These are phyloP conservation scores for Dasysyrphus tricinctus DNA, from an alignment of 2,888 invertebrate genomes.

Conservation along the genomic window DNA sequence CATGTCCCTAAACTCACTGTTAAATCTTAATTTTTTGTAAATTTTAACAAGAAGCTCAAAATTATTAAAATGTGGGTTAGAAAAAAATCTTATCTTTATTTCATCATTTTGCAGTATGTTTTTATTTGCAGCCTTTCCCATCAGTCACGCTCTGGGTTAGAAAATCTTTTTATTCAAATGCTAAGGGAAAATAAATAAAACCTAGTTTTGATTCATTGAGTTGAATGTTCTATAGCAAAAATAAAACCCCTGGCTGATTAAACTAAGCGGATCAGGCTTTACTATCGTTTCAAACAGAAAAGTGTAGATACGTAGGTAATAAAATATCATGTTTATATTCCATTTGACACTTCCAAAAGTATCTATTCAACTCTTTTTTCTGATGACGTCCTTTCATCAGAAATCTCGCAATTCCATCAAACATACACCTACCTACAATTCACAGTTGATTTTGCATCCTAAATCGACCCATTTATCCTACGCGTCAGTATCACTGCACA, in stretches of 20 bases:
- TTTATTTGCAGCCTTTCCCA: too few species aligned
- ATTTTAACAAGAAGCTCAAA: too few species aligned
- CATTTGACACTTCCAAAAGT: constrained; percentile 8
- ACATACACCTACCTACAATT: neutral
- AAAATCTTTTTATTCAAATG: too few species aligned
- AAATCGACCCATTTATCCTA: constrained; percentile 18
- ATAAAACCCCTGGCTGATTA: neutral
- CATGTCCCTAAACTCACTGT: too few species aligned
- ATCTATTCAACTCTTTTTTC: constrained; percentile 4
- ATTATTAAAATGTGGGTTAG: too few species aligned
- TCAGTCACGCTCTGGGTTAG: too few species aligned
- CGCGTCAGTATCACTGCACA: constrained; percentile 6
- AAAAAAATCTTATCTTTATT: too few species aligned
- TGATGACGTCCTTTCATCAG: constrained; percentile 17
- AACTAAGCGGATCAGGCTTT: neutral
- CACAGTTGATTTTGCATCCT: constrained; percentile 18
- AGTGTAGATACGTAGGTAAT: neutral
- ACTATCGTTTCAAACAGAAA: too few species aligned
- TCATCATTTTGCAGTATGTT: too few species aligned
- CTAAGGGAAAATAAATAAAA: too few species aligned
- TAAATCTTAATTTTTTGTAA: too few species aligned
- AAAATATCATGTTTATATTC: neutral
- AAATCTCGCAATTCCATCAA: neutral
- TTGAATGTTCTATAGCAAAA: neutral
- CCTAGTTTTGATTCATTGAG: neutral